Conservation (phyloP, 2,113 vertebrate genomes). For the Rhea pennata region DNA sequence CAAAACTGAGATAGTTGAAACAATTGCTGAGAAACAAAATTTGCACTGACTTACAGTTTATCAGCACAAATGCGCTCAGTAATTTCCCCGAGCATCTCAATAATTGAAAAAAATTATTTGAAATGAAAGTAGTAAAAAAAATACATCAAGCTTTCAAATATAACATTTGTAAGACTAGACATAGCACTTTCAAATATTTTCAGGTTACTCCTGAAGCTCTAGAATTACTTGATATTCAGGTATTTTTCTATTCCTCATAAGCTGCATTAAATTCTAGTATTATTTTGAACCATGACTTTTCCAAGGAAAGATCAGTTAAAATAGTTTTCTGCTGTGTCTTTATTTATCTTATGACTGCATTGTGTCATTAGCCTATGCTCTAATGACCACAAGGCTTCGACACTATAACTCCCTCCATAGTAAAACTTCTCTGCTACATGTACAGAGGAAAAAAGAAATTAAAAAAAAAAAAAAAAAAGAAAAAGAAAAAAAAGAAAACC, state of each 20-base stretch:
- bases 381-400: background rate
- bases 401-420: background rate
- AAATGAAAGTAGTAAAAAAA: background rate
- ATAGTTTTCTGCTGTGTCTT: background rate
- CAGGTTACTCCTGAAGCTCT: background rate
- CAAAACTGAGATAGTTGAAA: background rate
- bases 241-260: background rate
- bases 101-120: background rate
- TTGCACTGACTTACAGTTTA: background rate
- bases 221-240: background rate
- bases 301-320: background rate
- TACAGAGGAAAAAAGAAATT: too few species aligned
- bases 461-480: too few species aligned
- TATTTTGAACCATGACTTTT: background rate
- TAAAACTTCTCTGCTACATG: background rate
- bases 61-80: background rate
- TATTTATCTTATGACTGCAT: background rate
- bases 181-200: background rate
- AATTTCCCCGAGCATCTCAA: background rate
- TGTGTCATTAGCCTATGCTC: background rate
- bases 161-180: too few species aligned
- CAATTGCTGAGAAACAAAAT: background rate
- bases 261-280: background rate
- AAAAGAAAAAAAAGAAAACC: background rate
- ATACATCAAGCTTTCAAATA: background rate